Conservation (phyloP, 2,113 vertebrate species). For the Rhombomys opimus region DNA sequence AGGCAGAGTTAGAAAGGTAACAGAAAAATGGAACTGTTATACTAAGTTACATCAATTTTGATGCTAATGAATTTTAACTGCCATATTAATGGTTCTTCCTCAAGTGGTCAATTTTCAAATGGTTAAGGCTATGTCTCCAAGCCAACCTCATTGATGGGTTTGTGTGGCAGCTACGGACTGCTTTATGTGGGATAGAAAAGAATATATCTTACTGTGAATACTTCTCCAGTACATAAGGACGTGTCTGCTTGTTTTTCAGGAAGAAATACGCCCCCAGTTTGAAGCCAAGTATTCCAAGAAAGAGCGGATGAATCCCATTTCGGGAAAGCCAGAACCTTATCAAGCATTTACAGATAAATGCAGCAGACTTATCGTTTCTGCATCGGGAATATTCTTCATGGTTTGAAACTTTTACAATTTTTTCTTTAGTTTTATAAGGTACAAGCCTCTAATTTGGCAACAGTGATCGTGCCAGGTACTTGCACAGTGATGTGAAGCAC, state of each 20-base stretch:
- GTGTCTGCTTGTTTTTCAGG: conserved; percentile 86
- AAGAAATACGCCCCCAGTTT: conserved; percentile 97
- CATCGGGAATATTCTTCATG: conserved; percentile 98
- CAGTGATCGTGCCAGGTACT: neutral
- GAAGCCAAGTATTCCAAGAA: conserved; percentile 98
- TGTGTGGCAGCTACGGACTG: neutral
- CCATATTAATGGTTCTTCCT: neutral
- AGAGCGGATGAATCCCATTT: conserved; percentile 95
- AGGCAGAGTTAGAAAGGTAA: neutral
- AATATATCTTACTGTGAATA: neutral
- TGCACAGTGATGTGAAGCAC: neutral
- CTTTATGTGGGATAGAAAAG: neutral
- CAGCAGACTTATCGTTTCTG: conserved; percentile 95
- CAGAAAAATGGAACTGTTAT: neutral
- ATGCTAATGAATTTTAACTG: neutral
- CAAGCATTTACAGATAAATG: conserved; percentile 97
- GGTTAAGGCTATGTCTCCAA: neutral
- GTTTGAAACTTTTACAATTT: conserved; percentile 85
- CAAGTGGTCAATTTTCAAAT: neutral
- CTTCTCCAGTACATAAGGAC: conserved; percentile 50
- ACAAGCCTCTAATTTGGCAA: neutral
- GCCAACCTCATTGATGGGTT: neutral
- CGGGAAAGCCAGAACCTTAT: conserved; percentile 95
- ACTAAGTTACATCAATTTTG: neutral
- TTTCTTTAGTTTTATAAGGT: conserved; percentile 65